Evolutionary conservation across 2,888 invertebrate genomes (phyloP), one percentile per base, ranked within the genome.

Genomic region (Microplitis manilae): DNA sequence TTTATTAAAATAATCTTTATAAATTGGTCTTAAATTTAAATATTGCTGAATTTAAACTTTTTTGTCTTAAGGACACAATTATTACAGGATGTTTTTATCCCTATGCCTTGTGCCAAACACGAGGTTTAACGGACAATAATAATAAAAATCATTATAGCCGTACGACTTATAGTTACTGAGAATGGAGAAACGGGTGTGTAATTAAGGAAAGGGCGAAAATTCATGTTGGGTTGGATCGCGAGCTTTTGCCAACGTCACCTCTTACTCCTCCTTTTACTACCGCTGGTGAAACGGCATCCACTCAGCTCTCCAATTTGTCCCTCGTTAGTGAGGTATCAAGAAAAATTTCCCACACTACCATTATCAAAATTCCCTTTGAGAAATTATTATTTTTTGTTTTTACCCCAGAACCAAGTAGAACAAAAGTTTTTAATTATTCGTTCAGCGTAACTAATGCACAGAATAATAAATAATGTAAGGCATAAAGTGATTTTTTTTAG

Each of bases 261-360:
- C 40, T 40, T 40, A n/a, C 40, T 39, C 6, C 68, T 38, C 75
- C 62, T 72, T 68, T 38, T 40, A 65, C 71, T 68, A 76, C 73
- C 5, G 50, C 5, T 13, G 50, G 50, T 50, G 50, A 59, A 73
- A 79, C 65, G 62, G 68, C 78, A 60, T 60, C 60, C 71, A 41
- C 70, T 68, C 30, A 50, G 50, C 78, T 69, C 77, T 79, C 80
- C 79, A 81, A 82, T 82, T 80, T 81, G 76, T 79, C 76, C 75
- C 81, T 80, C 78, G 79, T 82, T 82, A 81, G 73, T 71, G 76
- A n/a, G 62, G 69, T 61, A 60, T 68, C 62, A 74, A 74, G 67
- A 69, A 77, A 79, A 76, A 73, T 50, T 69, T 13, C 20, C 60
- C 39, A 30, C 38, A n/a, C 38, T 67, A 67, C 67, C 67, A 67